Evolutionary conservation across 2,888 invertebrate species (phyloP).

Genomic region (Leptopilina myrica): DNA sequence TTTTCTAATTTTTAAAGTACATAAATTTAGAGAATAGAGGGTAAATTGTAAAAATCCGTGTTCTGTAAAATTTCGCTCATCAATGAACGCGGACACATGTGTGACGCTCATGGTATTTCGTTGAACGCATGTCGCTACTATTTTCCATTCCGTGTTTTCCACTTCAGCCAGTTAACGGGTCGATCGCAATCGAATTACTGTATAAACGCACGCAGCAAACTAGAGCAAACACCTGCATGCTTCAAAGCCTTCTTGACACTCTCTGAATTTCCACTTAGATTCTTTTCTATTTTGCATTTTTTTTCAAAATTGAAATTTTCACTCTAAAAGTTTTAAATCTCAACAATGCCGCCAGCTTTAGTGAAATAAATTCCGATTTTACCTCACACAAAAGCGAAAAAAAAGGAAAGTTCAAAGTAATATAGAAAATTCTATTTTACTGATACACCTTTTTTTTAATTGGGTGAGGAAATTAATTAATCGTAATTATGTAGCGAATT

Average conservation of each 20-base stretch:
- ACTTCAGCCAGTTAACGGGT: constrained; percentile 34
- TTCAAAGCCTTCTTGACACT: constrained; percentile 37
- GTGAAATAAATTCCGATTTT: no score
- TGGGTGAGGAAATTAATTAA: no score
- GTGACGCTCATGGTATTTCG: constrained; percentile 10
- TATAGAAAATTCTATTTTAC: no score
- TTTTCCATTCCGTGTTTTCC: constrained; percentile 36
- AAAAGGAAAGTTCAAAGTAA: no score
- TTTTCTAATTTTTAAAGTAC: background rate
- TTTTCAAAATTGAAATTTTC: background rate
- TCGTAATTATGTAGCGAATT: no score
- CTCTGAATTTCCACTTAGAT: background rate
- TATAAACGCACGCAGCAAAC: constrained; percentile 29
- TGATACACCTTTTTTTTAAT: no score
- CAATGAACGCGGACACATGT: no score
- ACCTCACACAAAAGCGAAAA: no score
- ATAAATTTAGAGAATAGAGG: background rate
- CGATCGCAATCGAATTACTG: constrained; percentile 39
- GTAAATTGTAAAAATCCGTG: background rate
- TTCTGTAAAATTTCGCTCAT: no score
- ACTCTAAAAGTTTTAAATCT: background rate
- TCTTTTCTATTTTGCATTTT: background rate
- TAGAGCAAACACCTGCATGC: constrained; percentile 15
- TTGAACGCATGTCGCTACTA: constrained; percentile 24
- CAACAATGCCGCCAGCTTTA: no score